Evolutionary conservation across 1,140 invertebrate genomes (phyloP).

Genomic region (Idris sp.): DNA sequence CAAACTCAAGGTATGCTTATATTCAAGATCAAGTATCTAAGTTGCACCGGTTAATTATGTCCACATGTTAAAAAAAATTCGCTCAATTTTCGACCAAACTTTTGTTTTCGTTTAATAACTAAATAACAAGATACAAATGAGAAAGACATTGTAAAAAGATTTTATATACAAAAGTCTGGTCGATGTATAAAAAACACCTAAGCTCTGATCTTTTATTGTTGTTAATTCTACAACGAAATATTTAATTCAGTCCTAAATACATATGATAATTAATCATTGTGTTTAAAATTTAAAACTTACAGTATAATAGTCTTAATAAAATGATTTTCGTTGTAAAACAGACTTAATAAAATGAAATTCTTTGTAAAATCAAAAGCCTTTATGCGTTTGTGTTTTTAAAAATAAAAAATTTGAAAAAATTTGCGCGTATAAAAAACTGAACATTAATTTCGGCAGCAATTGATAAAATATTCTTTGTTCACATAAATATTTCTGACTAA

Average conservation of each 20-base stretch:
- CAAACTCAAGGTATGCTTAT: conserved; percentile 36
- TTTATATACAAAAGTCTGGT: conserved; percentile 21
- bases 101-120: conserved; percentile 22
- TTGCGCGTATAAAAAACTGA: conserved; percentile 14
- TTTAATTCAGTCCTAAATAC: conserved; percentile 56
- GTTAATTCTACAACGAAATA: conserved; percentile 46
- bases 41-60: conserved; percentile 26
- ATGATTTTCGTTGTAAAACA: conserved; percentile 3
- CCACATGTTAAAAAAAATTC: conserved; percentile 3
- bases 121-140: conserved; percentile 36
- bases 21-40: conserved; percentile 37
- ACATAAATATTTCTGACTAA: conserved; percentile 57
- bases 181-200: conserved; percentile 21
- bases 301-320: too few species aligned
- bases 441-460: too few species aligned
- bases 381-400: conserved; percentile 19
- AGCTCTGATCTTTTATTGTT: conserved; percentile 25
- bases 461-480: too few species aligned
- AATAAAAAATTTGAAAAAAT: too few species aligned
- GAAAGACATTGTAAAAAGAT: conserved; percentile 16
- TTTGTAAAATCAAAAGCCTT: conserved; percentile 11
- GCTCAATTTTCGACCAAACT: too few species aligned
- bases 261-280: conserved; percentile 18
- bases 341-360: too few species aligned
- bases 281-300: conserved; percentile 33